These are phyloP conservation scores for Apomyelois bistriatella DNA, from an alignment of 2,888 invertebrate genomes.

Conservation along the genomic window DNA sequence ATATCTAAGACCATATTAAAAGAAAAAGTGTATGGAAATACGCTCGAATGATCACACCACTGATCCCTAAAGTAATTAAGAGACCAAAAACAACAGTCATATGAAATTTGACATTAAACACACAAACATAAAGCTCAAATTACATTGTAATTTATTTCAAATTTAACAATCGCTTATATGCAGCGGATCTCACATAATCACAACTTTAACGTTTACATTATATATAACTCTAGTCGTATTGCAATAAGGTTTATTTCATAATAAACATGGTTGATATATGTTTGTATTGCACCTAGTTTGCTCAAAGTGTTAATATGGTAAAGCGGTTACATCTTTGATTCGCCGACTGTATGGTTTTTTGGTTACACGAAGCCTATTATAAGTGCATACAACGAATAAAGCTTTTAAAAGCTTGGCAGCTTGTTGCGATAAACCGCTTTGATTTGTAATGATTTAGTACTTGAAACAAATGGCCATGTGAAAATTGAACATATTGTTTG, in stretches of 20 bases:
- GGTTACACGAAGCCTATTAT: neutral
- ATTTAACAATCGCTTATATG: slow-evolving; percentile 14
- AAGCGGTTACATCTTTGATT: slow-evolving; percentile 26
- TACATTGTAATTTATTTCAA: neutral
- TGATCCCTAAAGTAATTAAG: slow-evolving; percentile 16
- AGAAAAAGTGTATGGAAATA: too few species aligned
- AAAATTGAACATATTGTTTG: too few species aligned
- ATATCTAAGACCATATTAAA: too few species aligned
- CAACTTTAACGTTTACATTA: neutral
- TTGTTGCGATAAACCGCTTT: neutral
- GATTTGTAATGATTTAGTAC: too few species aligned
- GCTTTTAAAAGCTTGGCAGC: neutral
- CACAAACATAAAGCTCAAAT: slow-evolving; percentile 3
- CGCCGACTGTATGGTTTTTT: slow-evolving; percentile 16
- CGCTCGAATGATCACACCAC: too few species aligned
- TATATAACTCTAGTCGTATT: neutral
- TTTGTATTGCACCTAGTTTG: slow-evolving; percentile 17
- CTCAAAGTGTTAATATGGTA: slow-evolving; percentile 23
- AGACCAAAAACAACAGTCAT: slow-evolving; percentile 14
- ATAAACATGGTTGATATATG: neutral
- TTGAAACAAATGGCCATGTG: too few species aligned
- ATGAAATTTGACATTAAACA: slow-evolving; percentile 8
- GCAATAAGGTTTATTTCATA: neutral
- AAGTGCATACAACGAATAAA: neutral
- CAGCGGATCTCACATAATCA: slow-evolving; percentile 1